Conservation (phyloP, 92 coral and sea anemone species). For the Phymanthus crucifer region DNA sequence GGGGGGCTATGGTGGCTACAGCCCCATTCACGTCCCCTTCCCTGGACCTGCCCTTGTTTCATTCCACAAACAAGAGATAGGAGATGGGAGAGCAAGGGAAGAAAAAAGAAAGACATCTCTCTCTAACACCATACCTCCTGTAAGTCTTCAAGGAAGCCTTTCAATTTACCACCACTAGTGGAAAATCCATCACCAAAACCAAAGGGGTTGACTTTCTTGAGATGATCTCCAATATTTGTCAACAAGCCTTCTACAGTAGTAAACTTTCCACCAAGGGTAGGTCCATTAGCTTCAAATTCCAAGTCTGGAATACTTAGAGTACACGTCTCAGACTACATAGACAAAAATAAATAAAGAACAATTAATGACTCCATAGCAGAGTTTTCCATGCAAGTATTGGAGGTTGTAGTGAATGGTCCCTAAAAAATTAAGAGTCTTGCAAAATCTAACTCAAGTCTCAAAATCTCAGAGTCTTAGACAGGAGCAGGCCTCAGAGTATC, state of each 20-base stretch:
- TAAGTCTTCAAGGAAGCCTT: conserved; percentile 42
- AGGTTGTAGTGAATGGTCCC: too few relatives aligned
- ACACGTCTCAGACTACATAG: conserved; percentile 86
- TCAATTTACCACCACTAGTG: conserved; percentile 26
- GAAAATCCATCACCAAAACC: conserved; percentile 87
- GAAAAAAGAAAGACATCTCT: too few relatives aligned
- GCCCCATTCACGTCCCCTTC: too few relatives aligned
- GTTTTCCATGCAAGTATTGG: too few relatives aligned
- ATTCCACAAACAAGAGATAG: too few relatives aligned
- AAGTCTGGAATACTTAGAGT: conserved; percentile 70
- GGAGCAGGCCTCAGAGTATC: too few relatives aligned
- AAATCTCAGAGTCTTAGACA: too few relatives aligned
- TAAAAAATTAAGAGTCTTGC: too few relatives aligned
- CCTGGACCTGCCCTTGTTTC: too few relatives aligned
- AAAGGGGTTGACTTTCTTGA: conserved; percentile 71
- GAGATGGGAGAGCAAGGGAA: conserved; percentile 7
- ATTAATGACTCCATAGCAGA: neutral
- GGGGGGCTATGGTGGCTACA: too few relatives aligned
- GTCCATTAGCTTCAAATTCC: conserved; percentile 63
- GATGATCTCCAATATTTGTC: conserved; percentile 66
- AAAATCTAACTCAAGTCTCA: too few relatives aligned
- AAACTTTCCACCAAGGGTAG: conserved; percentile 87
- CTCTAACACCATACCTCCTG: too few relatives aligned
- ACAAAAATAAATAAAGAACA: neutral
- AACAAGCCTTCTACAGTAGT: conserved; percentile 92